Evolutionary conservation across 2,797 vertebrate genomes (phyloP).

Genomic region (Ctenopoma kingsleyae): DNA sequence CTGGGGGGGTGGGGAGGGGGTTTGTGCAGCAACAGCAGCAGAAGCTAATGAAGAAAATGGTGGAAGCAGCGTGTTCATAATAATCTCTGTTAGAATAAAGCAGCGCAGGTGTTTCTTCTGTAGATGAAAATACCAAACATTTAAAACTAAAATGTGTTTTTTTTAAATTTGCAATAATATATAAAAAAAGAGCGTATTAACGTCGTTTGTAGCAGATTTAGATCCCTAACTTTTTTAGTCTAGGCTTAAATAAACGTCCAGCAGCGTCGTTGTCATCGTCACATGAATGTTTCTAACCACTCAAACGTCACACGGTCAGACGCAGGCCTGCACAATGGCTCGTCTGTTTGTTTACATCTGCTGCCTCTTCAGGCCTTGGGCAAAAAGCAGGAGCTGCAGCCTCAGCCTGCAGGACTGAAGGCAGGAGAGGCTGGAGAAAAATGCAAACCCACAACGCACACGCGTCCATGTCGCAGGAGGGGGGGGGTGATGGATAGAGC

Average conservation of each 20-base stretch:
- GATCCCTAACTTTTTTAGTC: background rate
- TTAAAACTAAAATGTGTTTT: background rate
- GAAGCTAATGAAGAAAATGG: slow-evolving; percentile 52
- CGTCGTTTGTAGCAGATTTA: background rate
- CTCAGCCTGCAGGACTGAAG: slow-evolving; percentile 4
- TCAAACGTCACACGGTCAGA: slow-evolving; percentile 38
- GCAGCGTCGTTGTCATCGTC: slow-evolving; percentile 10
- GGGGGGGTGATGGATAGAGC: background rate
- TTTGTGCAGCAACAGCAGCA: slow-evolving; percentile 48
- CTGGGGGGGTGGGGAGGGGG: too few relatives aligned
- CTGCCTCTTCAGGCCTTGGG: slow-evolving; percentile 49
- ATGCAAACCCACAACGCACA: too few relatives aligned
- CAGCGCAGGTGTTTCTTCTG: slow-evolving; percentile 10
- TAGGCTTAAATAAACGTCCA: slow-evolving; percentile 26
- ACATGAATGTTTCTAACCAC: slow-evolving; percentile 17
- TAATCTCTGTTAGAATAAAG: slow-evolving; percentile 22
- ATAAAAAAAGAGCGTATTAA: background rate
- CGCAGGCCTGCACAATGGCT: slow-evolving; percentile 39
- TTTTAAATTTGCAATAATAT: background rate
- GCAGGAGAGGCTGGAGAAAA: background rate
- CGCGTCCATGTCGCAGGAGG: background rate
- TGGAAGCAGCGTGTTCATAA: slow-evolving; percentile 37
- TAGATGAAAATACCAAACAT: background rate
- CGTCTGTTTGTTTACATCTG: slow-evolving; percentile 69
- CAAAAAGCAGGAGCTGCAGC: background rate